Evolutionary conservation across 2,113 vertebrate genomes (phyloP).

Genomic region (Planiliza haematocheilus): DNA sequence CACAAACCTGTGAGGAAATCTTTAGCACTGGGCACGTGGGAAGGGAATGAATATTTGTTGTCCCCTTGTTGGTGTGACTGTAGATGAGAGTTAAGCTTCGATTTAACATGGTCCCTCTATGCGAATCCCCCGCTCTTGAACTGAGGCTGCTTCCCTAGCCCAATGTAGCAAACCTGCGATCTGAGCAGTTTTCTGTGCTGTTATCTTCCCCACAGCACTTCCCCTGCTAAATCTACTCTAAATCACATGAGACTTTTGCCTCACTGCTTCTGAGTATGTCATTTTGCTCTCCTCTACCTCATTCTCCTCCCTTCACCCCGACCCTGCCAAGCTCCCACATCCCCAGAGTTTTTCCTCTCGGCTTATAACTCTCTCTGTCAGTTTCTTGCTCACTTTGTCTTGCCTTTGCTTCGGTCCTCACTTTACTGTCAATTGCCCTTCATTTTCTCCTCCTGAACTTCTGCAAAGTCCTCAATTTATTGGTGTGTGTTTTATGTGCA

Average conservation of each 20-base stretch:
- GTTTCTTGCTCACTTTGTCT: slow-evolving; percentile 38
- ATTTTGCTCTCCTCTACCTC: slow-evolving; percentile 51
- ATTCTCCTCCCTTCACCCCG: background rate
- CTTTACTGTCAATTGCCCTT: slow-evolving; percentile 16
- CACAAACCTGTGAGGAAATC: slow-evolving; percentile 27
- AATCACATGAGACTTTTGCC: slow-evolving; percentile 67
- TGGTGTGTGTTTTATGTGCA: background rate
- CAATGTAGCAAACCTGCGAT: slow-evolving; percentile 51
- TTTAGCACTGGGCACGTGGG: slow-evolving; percentile 36
- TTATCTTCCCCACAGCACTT: slow-evolving; percentile 63
- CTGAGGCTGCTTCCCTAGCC: slow-evolving; percentile 40
- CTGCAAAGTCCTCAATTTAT: background rate
- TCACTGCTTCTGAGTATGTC: slow-evolving; percentile 60
- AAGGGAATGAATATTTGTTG: slow-evolving; percentile 57
- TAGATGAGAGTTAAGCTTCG: slow-evolving; percentile 45
- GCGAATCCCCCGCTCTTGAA: slow-evolving; percentile 31
- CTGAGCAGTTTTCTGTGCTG: slow-evolving; percentile 47
- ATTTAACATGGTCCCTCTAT: slow-evolving; percentile 33
- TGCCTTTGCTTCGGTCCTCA: slow-evolving; percentile 23
- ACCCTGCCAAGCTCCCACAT: slow-evolving; percentile 3
- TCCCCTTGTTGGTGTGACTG: slow-evolving; percentile 25
- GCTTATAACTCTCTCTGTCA: slow-evolving; percentile 43
- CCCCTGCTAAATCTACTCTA: slow-evolving; percentile 64
- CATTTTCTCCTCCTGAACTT: slow-evolving; percentile 26
- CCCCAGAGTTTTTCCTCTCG: slow-evolving; percentile 38